A percentile compares a stretch with the other conserved stretches of the same genome.
Conservation (phyloP, 2,888 invertebrate species). For the Xanthostigma xanthostigma region DNA sequence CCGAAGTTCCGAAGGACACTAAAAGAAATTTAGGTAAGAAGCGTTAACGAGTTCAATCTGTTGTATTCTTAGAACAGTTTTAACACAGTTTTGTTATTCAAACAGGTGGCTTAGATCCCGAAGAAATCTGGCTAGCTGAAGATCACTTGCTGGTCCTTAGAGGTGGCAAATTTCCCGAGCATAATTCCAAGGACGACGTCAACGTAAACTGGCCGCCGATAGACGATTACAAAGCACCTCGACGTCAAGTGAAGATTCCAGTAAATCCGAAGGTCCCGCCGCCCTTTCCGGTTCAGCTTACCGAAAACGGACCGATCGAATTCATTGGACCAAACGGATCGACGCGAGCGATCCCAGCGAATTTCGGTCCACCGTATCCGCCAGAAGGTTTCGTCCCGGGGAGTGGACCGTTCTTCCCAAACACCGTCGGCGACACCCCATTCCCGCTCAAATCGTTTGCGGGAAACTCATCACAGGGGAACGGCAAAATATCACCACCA, state of each 20-base stretch:
- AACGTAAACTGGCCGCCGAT: slow-evolving; percentile 59
- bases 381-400: slow-evolving; percentile 27
- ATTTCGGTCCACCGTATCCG: slow-evolving; percentile 33
- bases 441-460: slow-evolving; percentile 44
- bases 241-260: slow-evolving; percentile 72
- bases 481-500: slow-evolving; percentile 32
- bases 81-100: background rate
- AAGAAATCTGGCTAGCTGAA: slow-evolving; percentile 83
- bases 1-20: slow-evolving; percentile 70
- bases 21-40: slow-evolving; percentile 45
- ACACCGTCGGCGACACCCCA: slow-evolving; percentile 45
- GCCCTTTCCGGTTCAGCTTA: slow-evolving; percentile 84
- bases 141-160: slow-evolving; percentile 71
- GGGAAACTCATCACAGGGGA: slow-evolving; percentile 26
- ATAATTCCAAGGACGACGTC: slow-evolving; percentile 29
- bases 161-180: slow-evolving; percentile 55
- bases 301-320: slow-evolving; percentile 72
- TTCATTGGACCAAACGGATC: slow-evolving; percentile 69
- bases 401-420: slow-evolving; percentile 37
- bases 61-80: too few relatives aligned
- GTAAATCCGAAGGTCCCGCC: slow-evolving; percentile 72
- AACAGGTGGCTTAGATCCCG: slow-evolving; percentile 55
- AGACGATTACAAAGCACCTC: slow-evolving; percentile 70
- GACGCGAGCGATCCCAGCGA: slow-evolving; percentile 54
- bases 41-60: background rate